Percentiles rank a stretch among this genome's conserved stretches.
These are phyloP conservation scores for Hippocampus guttulatus DNA, from an alignment of 2,113 vertebrate genomes.

Conservation along the genomic window DNA sequence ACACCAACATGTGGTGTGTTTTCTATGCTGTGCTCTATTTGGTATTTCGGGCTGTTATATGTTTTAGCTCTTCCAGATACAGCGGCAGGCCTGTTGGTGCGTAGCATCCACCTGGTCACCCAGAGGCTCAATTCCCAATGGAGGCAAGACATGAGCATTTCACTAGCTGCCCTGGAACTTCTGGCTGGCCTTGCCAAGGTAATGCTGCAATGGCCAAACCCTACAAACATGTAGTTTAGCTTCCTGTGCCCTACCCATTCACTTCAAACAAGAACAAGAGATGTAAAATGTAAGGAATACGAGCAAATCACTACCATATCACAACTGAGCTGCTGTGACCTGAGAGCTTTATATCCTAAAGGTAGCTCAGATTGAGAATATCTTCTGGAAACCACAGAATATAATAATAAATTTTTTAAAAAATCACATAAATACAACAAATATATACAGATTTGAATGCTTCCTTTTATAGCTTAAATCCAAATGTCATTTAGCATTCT, in stretches of 20 bases:
- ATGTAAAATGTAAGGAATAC: no score
- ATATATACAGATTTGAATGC: no score
- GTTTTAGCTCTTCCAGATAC: constrained; percentile 98
- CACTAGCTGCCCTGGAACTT: constrained; percentile 89
- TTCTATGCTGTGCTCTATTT: constrained; percentile 74
- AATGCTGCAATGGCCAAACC: constrained; percentile 14
- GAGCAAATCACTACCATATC: no score
- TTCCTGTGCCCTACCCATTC: background rate
- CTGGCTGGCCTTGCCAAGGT: constrained; percentile 94
- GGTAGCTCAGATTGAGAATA: no score
- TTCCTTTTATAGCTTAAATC: no score
- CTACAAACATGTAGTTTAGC: background rate
- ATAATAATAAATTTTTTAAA: no score
- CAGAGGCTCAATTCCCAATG: constrained; percentile 92
- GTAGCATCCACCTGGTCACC: constrained; percentile 93
- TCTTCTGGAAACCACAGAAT: no score
- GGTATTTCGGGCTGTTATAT: constrained; percentile 84
- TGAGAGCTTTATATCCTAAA: no score
- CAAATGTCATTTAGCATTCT: no score
- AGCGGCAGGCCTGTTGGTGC: constrained; percentile 89
- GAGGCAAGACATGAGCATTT: constrained; percentile 95
- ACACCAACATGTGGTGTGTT: constrained; percentile 20
- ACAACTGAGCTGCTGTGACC: no score
- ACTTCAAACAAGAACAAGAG: background rate
- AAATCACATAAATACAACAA: no score